Conservation (phyloP, 2,113 vertebrate genomes). For the Cygnus buccinator region DNA sequence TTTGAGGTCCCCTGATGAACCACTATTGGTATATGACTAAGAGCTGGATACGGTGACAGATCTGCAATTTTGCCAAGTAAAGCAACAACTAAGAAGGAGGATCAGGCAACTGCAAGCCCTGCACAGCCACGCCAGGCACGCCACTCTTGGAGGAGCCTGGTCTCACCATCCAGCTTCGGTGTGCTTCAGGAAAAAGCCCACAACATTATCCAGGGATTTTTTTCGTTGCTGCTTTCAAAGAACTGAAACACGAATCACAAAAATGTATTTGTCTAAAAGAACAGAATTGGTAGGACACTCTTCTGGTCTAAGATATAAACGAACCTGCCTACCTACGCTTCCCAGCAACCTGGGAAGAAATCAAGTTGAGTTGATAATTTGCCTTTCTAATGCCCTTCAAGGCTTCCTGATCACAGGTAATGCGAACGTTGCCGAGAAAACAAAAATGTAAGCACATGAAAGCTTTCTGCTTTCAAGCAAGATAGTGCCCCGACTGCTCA, state of each 20-base stretch:
- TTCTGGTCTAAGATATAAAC: neutral
- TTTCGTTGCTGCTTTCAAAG: neutral
- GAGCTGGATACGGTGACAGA: neutral
- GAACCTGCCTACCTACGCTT: neutral
- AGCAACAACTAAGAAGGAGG: neutral
- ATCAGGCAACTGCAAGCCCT: neutral
- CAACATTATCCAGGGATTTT: neutral
- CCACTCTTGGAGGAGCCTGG: neutral
- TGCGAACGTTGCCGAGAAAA: neutral
- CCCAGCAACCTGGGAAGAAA: neutral
- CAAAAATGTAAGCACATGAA: neutral
- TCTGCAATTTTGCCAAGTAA: neutral
- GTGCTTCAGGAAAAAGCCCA: neutral
- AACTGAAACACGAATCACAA: neutral
- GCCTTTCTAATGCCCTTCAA: neutral
- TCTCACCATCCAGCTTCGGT: neutral
- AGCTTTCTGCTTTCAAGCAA: constrained; percentile 14
- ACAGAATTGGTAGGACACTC: neutral
- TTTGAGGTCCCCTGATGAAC: neutral
- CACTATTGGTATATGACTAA: neutral
- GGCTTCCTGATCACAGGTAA: constrained; percentile 24
- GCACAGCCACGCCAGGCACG: neutral
- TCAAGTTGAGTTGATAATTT: neutral
- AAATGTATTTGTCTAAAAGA: neutral
- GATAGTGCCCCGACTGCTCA: neutral